Evolutionary conservation across 2,113 vertebrate species (phyloP), one percentile per base, ranked within the genome.

Genomic region (Silurus asotus): DNA sequence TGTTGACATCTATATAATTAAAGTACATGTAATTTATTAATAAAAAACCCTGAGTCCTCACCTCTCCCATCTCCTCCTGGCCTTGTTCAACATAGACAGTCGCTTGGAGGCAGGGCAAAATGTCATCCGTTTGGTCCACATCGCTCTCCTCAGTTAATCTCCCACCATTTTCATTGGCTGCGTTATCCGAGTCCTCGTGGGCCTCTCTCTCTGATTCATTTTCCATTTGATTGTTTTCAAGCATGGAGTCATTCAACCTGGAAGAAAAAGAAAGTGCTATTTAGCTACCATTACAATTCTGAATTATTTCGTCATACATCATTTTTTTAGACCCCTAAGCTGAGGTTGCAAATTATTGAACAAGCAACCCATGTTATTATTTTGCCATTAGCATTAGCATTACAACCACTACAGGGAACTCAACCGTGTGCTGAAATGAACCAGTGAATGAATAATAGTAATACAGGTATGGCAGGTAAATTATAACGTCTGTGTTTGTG

Each of bases 51-150:
- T 28, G 11, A 23, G 51, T 56, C 20, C 90, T 94, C 92, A 99
- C 98, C 97, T 98, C 97, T 53, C 95, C 97, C 88, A 98, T 96
- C 83, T 98, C 97, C 91, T 99, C 97, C 83, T 93, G 94, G 81
- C 90, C 91, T 92, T 99, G 97, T 88, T 98, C 96, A 62, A 97
- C 93, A 0, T 99, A 99, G 8, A 94, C 93, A 0, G 98, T 98
- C 56, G 96, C 96, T 83, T 95, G 95, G 0, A 90, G 89, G 37
- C 85, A 92, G 0, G 89, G 94, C 19, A 93, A 93, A 76, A 92
- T 65, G 6, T 97, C 96, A 84, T 98, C 97, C 0, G 95, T 95
- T 90, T 94, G 96, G 92, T 98, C 97, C 0, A 96, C 93, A 87
- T 97, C 95, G 0, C 97, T 98, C 89, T 96, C 97, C 6, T 95